Evolutionary conservation across 2,113 vertebrate species (phyloP), one percentile per base, ranked within the genome.

Genomic region (Strix uralensis): DNA sequence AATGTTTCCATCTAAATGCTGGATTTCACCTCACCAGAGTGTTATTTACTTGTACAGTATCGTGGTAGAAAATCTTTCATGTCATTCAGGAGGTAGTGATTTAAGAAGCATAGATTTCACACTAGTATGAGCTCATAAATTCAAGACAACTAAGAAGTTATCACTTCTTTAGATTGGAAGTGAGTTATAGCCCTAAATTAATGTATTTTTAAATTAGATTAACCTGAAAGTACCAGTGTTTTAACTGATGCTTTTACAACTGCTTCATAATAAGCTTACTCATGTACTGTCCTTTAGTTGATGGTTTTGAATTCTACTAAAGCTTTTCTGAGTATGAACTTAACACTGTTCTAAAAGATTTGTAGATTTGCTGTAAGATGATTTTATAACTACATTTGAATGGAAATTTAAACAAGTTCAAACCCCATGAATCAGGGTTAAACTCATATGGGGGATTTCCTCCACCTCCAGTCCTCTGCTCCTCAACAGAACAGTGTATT

Each of bases 1-100:
- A 96, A 87, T 78, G 26, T 94, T 95, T 95, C 95, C 73, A 94
- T 96, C 51, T 34, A 58, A 90, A 91, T 65, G 66, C 54, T 83
- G 71, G 61, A 85, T 95, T 92, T 96, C 70, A 78, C 55, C 67
- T 90, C 66, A 65, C 17, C 38, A 38, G 82, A 72, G 14, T 81
- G 38, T 65, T 96, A 38, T 61, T 95, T 78, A 63, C 62, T 69
- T 70, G n/a, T 38, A 44, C 42, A 36, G 26, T 79, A 32, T 81
- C n/a, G 73, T 40, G 30, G 27, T 59, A 42, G 40, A 69, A 11
- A 55, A 49, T 89, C 87, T 89, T 96, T 63, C 32, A 27, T 92
- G 81, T 88, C 86, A n/a, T 47, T 54, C 44, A 88, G 84, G 88
- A 81, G 30, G 34, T 18, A 52, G 32, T 78, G n/a, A 73, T 90